A percentile compares a stretch with the other conserved stretches of the same genome.
Evolutionary conservation across 1,140 invertebrate species (phyloP).

Genomic region (Vollenhovia emeryi): DNA sequence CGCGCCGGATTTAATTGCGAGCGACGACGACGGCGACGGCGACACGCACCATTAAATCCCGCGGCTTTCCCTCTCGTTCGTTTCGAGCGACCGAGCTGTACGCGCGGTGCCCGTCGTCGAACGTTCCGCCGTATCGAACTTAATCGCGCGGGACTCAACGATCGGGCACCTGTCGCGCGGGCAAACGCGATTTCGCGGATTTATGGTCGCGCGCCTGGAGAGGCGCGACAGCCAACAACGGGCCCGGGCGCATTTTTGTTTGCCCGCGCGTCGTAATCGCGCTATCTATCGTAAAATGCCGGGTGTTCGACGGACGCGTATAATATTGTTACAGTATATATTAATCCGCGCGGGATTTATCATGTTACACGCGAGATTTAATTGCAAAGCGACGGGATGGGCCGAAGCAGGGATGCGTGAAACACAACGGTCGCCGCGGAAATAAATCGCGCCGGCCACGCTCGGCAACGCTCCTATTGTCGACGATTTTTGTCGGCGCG

Average conservation of each 20-base stretch:
- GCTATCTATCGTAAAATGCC: slow-evolving; percentile 58
- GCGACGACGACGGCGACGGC: background rate
- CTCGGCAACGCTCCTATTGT: background rate
- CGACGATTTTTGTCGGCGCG: slow-evolving; percentile 9
- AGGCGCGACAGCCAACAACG: background rate
- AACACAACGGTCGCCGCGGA: slow-evolving; percentile 25
- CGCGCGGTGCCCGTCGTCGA: background rate
- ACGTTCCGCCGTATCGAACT: slow-evolving; percentile 40
- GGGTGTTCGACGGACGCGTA: slow-evolving; percentile 41
- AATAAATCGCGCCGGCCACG: background rate
- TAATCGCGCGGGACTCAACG: slow-evolving; percentile 10
- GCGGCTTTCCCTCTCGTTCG: slow-evolving; percentile 39
- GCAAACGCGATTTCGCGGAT: slow-evolving; percentile 17
- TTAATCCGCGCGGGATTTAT: slow-evolving; percentile 69
- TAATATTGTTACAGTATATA: slow-evolving; percentile 67
- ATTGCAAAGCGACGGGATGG: slow-evolving; percentile 56
- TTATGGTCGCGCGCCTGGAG: slow-evolving; percentile 15
- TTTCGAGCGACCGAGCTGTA: background rate
- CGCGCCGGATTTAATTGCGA: slow-evolving; percentile 32
- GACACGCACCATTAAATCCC: slow-evolving; percentile 47
- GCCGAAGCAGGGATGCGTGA: slow-evolving; percentile 41
- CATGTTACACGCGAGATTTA: slow-evolving; percentile 41
- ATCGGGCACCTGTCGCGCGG: slow-evolving; percentile 4
- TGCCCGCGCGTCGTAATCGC: background rate
- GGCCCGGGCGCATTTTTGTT: slow-evolving; percentile 17